A percentile compares a stretch with the other conserved stretches of the same genome.
Conservation (phyloP, 2,888 invertebrate species). For the Stenodema calcarata region DNA sequence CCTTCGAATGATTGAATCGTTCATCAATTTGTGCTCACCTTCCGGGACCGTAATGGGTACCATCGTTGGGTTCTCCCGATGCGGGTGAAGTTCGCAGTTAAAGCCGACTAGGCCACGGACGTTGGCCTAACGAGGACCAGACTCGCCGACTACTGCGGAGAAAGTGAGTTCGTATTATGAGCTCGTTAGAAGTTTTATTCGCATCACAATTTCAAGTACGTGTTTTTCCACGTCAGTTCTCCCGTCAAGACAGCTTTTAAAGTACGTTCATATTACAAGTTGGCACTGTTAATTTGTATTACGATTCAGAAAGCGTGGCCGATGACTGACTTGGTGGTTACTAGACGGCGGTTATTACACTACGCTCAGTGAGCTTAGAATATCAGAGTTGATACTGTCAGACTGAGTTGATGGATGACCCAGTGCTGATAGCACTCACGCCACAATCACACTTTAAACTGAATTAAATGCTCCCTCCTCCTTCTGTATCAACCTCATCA, state of each 20-base stretch:
- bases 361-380: background rate
- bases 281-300: background rate
- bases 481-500: background rate
- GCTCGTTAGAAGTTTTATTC: too few species aligned
- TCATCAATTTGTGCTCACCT: too few species aligned
- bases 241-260: background rate
- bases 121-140: too few species aligned
- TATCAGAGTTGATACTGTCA: background rate
- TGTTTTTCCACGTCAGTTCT: too few species aligned
- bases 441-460: conserved; percentile 17
- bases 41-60: too few species aligned
- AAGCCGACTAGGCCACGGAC: too few species aligned
- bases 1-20: too few species aligned
- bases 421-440: background rate
- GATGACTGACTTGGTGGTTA: background rate
- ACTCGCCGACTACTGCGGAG: too few species aligned
- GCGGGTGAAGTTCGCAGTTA: too few species aligned
- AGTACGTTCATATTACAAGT: background rate
- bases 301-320: background rate
- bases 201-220: too few species aligned
- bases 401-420: background rate
- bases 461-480: background rate
- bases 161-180: too few species aligned
- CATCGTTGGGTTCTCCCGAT: too few species aligned
- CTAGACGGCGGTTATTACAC: background rate